These are phyloP conservation scores for Pogonophryne albipinna DNA, from an alignment of 2,797 vertebrate genomes.

Conservation along the genomic window DNA sequence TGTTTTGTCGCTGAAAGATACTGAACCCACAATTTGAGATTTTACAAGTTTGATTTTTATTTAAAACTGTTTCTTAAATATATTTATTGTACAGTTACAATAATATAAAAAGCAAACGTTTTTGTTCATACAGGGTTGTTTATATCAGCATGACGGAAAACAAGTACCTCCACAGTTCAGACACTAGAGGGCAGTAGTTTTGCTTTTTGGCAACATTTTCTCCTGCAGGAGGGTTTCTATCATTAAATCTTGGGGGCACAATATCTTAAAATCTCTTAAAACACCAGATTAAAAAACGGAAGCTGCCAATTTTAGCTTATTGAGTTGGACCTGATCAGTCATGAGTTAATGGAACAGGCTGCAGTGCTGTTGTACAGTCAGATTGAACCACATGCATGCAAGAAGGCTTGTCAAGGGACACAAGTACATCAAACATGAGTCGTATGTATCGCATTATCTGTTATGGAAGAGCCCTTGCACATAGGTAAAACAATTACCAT, in stretches of 20 bases:
- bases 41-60: slow-evolving; percentile 70
- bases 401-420: slow-evolving; percentile 42
- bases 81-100: slow-evolving; percentile 84
- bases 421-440: slow-evolving; percentile 39
- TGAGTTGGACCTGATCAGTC: slow-evolving; percentile 56
- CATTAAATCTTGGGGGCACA: slow-evolving; percentile 52
- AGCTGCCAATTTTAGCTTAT: slow-evolving; percentile 81
- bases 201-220: slow-evolving; percentile 81
- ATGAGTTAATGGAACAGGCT: slow-evolving; percentile 20
- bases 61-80: slow-evolving; percentile 84
- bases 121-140: slow-evolving; percentile 58
- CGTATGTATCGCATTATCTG: slow-evolving; percentile 13
- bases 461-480: slow-evolving; percentile 31
- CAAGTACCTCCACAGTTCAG: slow-evolving; percentile 60
- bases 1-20: slow-evolving; percentile 16
- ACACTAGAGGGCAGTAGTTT: slow-evolving; percentile 83
- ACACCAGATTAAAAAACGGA: slow-evolving; percentile 43
- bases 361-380: slow-evolving; percentile 38
- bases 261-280: slow-evolving; percentile 48
- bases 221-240: slow-evolving; percentile 51
- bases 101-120: slow-evolving; percentile 79
- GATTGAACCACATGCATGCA: slow-evolving; percentile 24
- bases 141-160: slow-evolving; percentile 58
- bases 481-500: slow-evolving; percentile 10
- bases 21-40: slow-evolving; percentile 14